Conservation (phyloP, 2,888 invertebrate genomes). For the Lepidochrysops patricia region DNA sequence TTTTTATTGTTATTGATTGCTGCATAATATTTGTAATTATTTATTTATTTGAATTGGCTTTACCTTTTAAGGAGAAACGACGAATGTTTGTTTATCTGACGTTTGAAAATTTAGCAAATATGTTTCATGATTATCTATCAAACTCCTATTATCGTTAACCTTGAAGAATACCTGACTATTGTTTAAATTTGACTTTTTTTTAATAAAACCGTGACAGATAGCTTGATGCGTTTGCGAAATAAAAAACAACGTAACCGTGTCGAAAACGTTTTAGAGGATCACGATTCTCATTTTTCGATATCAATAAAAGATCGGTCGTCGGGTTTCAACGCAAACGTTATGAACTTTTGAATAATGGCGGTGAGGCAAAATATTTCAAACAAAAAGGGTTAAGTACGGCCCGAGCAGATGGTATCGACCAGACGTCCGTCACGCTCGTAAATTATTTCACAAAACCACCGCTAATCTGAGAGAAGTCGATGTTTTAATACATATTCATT, state of each 20-base stretch:
- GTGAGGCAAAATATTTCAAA: conserved; percentile 60
- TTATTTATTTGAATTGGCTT: background rate
- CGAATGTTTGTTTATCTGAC: background rate
- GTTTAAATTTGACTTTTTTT: conserved; percentile 28
- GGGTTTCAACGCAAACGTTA: conserved; percentile 59
- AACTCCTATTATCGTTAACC: background rate
- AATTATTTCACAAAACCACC: conserved; percentile 70
- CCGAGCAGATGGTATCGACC: conserved; percentile 69
- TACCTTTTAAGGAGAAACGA: background rate
- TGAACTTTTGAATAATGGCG: conserved; percentile 70
- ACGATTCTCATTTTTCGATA: conserved; percentile 59
- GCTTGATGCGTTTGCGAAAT: conserved; percentile 43
- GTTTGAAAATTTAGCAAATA: background rate
- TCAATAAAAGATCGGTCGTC: conserved; percentile 59
- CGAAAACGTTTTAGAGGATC: conserved; percentile 45
- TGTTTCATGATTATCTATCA: background rate
- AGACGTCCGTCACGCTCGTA: conserved; percentile 71
- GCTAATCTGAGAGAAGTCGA: conserved; percentile 64
- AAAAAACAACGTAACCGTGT: conserved; percentile 44
- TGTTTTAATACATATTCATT: conserved; percentile 66
- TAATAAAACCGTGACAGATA: conserved; percentile 34
- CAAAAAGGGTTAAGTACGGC: conserved; percentile 68
- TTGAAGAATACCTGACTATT: background rate
- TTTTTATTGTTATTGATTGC: background rate
- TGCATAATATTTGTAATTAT: background rate